phyloP scores from a whole-genome alignment of 2,888 invertebrate species.

The Drosophila helvetica region DNA sequence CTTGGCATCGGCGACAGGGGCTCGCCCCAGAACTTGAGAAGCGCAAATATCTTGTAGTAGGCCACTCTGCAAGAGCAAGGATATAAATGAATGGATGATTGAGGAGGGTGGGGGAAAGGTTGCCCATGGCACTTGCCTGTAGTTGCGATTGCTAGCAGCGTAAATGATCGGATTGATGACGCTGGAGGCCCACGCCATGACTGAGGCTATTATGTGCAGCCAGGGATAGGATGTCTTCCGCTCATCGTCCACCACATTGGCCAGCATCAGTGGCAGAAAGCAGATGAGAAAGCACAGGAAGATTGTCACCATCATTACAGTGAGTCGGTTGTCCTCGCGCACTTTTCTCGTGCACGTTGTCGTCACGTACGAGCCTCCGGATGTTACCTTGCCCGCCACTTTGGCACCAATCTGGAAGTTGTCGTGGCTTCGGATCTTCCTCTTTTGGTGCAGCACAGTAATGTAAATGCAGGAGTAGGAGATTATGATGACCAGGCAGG shows the following conservation, averaged over 20 bases:
- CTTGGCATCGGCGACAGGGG: slow-evolving; percentile 83
- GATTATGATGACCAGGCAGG: slow-evolving; percentile 92
- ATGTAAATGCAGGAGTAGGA: slow-evolving; percentile 95
- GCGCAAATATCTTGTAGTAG: slow-evolving; percentile 82
- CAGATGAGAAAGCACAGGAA: slow-evolving; percentile 94
- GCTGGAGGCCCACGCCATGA: slow-evolving; percentile 95
- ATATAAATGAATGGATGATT: not conserved
- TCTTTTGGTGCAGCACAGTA: slow-evolving; percentile 89
- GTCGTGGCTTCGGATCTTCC: slow-evolving; percentile 89
- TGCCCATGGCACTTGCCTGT: slow-evolving; percentile 84
- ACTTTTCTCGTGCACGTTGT: slow-evolving; percentile 68
- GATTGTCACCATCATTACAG: slow-evolving; percentile 93
- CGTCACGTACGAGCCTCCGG: slow-evolving; percentile 82
- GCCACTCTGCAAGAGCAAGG: slow-evolving; percentile 75
- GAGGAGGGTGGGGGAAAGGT: not conserved
- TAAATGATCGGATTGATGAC: slow-evolving; percentile 96
- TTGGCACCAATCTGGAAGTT: slow-evolving; percentile 77
- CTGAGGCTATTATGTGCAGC: slow-evolving; percentile 92
- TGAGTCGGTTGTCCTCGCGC: slow-evolving; percentile 91
- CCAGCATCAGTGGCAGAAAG: slow-evolving; percentile 94
- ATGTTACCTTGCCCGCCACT: slow-evolving; percentile 50
- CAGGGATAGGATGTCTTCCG: slow-evolving; percentile 88
- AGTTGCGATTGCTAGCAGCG: slow-evolving; percentile 94
- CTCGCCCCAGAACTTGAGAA: slow-evolving; percentile 83
- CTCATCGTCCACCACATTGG: slow-evolving; percentile 92